These are phyloP conservation scores for Crotalus tigris DNA, from an alignment of 2,113 vertebrate genomes.

Conservation along the genomic window DNA sequence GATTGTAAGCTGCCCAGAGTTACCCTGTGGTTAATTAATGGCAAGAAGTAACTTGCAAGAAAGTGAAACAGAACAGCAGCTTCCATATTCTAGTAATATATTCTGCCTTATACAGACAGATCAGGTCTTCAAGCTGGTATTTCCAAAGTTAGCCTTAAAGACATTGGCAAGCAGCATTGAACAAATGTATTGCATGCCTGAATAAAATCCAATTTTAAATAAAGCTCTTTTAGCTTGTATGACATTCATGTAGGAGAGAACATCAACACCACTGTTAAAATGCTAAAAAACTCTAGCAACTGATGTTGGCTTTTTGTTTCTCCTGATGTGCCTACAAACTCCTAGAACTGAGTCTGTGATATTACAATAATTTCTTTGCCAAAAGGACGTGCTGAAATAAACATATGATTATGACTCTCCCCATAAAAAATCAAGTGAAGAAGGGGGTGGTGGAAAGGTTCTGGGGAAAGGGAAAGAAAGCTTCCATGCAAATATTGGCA, in stretches of 20 bases:
- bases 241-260: not conserved
- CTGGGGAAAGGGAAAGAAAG: slow-evolving; percentile 5
- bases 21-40: not conserved
- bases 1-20: not conserved
- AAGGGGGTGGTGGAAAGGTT: not conserved
- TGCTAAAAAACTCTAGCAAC: slow-evolving; percentile 24
- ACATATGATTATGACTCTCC: not conserved
- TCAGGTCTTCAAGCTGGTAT: not conserved
- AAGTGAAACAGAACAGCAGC: not conserved
- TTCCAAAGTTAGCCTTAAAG: not conserved
- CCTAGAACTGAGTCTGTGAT: slow-evolving; percentile 13
- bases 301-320: not conserved
- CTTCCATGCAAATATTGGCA: not conserved
- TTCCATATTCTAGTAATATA: not conserved
- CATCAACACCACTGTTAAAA: not conserved
- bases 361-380: slow-evolving; percentile 25
- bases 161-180: slow-evolving; percentile 24
- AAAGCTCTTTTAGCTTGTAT: not conserved
- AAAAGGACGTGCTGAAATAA: not conserved
- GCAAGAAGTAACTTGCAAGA: not conserved
- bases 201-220: slow-evolving; percentile 19
- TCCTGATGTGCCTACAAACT: slow-evolving; percentile 7
- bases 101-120: not conserved
- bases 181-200: slow-evolving; percentile 16
- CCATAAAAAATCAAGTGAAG: not conserved